phyloP scores from a whole-genome alignment of 2,113 vertebrate genomes.

The Hucho hucho region DNA sequence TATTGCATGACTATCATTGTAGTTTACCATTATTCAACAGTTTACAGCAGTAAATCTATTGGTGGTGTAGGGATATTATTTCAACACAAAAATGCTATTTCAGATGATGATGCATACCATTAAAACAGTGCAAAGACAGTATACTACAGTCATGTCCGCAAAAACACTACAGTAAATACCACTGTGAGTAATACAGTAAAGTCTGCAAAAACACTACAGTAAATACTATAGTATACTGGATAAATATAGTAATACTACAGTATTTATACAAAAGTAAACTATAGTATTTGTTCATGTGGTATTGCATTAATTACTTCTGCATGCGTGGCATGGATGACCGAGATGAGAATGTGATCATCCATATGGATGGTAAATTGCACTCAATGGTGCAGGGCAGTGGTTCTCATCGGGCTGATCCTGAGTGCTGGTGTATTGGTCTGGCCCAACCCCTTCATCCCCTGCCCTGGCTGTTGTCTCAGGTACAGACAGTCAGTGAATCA shows the following conservation, averaged over 20 bases:
- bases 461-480: slow-evolving; percentile 45
- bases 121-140: neutral
- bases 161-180: no score
- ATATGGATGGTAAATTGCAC: slow-evolving; percentile 47
- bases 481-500: slow-evolving; percentile 43
- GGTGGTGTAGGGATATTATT: neutral
- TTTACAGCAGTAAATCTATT: neutral
- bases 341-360: slow-evolving; percentile 42
- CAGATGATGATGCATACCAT: neutral
- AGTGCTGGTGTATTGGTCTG: slow-evolving; percentile 31
- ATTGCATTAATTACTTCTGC: slow-evolving; percentile 30
- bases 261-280: neutral
- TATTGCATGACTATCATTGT: neutral
- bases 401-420: slow-evolving; percentile 30
- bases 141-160: neutral
- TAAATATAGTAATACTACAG: no score
- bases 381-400: slow-evolving; percentile 42
- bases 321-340: slow-evolving; percentile 41
- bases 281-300: neutral
- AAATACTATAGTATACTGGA: no score
- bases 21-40: neutral
- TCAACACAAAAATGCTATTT: neutral
- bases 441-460: slow-evolving; percentile 49
- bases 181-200: no score
- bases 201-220: no score